A percentile compares a stretch with the other conserved stretches of the same genome.
These are phyloP conservation scores for Epinephelus cyanopodus DNA, from an alignment of 2,113 vertebrate species.

Conservation along the genomic window DNA sequence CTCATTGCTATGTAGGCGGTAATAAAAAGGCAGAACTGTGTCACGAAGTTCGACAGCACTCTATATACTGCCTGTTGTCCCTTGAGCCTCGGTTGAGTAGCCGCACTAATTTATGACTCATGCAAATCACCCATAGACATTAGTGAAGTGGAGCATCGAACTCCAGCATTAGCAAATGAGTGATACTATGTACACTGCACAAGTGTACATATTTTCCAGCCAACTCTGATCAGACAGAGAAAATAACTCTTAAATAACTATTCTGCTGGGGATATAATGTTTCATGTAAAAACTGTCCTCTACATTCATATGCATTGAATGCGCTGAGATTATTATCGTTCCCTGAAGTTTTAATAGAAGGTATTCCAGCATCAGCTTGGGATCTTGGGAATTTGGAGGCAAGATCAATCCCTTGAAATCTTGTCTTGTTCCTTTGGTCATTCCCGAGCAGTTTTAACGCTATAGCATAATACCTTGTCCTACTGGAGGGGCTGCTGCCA, in stretches of 20 bases:
- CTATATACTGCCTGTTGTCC: not conserved
- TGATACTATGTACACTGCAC: not conserved
- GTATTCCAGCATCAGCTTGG: not conserved
- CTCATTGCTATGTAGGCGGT: not conserved
- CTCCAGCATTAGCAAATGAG: conserved; percentile 4
- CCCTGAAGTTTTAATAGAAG: not conserved
- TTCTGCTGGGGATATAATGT: not conserved
- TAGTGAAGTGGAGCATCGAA: not conserved
- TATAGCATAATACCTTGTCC: no score
- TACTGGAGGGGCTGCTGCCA: no score
- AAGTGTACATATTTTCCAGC: not conserved
- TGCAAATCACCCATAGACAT: conserved; percentile 12
- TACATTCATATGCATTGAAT: not conserved
- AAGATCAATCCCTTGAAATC: no score
- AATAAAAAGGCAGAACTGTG: not conserved
- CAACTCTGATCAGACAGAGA: not conserved
- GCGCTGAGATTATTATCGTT: not conserved
- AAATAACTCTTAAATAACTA: no score
- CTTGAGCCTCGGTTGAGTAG: not conserved
- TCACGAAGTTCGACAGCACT: not conserved
- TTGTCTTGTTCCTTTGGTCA: no score
- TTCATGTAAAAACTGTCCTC: not conserved
- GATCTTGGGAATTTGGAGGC: no score
- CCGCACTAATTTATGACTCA: not conserved
- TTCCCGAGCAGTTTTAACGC: no score